Evolutionary conservation across 1,140 invertebrate species (phyloP).

Genomic region (Lasioglossum albipes): DNA sequence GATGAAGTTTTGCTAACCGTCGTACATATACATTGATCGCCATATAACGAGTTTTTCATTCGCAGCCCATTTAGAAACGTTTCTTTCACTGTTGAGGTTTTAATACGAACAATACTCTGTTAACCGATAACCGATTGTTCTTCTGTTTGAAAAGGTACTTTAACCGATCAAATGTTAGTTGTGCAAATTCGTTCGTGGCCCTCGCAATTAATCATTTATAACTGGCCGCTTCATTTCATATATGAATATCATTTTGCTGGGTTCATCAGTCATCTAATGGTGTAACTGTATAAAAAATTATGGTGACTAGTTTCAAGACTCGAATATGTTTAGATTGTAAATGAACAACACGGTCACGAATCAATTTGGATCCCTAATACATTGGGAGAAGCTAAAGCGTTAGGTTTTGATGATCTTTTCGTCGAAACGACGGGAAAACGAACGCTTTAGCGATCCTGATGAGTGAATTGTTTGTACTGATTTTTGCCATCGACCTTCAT

Average conservation of each 20-base stretch:
- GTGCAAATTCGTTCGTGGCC: no score
- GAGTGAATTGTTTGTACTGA: not conserved
- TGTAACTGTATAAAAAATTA: no score
- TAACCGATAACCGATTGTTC: slow-evolving; percentile 22
- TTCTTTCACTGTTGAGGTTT: not conserved
- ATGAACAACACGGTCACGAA: no score
- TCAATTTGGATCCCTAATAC: no score
- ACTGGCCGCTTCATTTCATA: no score
- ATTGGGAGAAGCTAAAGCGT: not conserved
- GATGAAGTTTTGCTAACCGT: slow-evolving; percentile 57
- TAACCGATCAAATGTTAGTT: not conserved
- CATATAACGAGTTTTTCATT: not conserved
- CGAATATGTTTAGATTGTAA: no score
- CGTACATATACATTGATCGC: slow-evolving; percentile 19
- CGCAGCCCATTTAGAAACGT: not conserved
- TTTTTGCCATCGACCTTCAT: not conserved
- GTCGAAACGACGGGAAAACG: not conserved
- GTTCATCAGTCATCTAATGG: no score
- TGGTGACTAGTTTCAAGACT: no score
- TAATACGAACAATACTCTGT: not conserved
- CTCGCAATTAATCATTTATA: no score
- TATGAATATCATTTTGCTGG: no score
- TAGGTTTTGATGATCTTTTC: not conserved
- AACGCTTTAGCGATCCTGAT: not conserved
- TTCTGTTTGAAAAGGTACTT: not conserved